Evolutionary conservation across 2,113 vertebrate genomes (phyloP), one percentile per base, ranked within the genome.

Genomic region (Donacobius atricapilla): DNA sequence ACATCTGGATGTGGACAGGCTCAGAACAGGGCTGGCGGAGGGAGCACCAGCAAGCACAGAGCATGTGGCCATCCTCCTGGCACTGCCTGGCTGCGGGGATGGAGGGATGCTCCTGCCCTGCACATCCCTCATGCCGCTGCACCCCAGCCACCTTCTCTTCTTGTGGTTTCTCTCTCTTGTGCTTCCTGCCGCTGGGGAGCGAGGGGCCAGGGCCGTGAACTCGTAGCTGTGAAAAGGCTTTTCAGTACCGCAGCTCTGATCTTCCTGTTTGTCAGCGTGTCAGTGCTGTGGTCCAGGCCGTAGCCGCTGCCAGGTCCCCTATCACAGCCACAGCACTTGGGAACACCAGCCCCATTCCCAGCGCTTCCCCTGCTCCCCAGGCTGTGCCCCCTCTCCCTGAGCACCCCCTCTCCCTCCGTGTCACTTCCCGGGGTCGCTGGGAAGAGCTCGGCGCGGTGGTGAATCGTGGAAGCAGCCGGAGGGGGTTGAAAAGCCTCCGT

Each of bases 181-280:
- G 68, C 79, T 97, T 97, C 94, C 96, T 94, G 94, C 86, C 9
- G 2, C 48, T 2, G 7, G 48, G 54, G 93, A 90, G 73, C n/a
- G 40, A 92, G 87, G 37, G 79, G 57, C 86, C 7, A 4, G 66
- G 81, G 61, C 56, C 3, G 1, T 31, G 83, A 91, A 71, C 87
- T 87, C 4, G 1, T 76, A 66, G 65, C 79, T 91, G 75, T 48
- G 90, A 88, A 68, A 86, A 69, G 51, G 24, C 86, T 91, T 76
- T 77, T 61, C 6, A 13, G 35, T 73, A 89, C 73, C 30, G 6
- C 89, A 57, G 58, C 81, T 3, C 24, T 86, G 82, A 89, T 96
- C 96, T 96, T 96, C 96, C 96, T 97, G 94, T 96, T 97, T 85
- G 82, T 96, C 82, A 66, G 51, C 2, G 1, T 15, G 24, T 47